Percentiles rank a stretch among this genome's conserved stretches.
Evolutionary conservation across 2,113 vertebrate species (phyloP).

Genomic region (Pheucticus melanocephalus): DNA sequence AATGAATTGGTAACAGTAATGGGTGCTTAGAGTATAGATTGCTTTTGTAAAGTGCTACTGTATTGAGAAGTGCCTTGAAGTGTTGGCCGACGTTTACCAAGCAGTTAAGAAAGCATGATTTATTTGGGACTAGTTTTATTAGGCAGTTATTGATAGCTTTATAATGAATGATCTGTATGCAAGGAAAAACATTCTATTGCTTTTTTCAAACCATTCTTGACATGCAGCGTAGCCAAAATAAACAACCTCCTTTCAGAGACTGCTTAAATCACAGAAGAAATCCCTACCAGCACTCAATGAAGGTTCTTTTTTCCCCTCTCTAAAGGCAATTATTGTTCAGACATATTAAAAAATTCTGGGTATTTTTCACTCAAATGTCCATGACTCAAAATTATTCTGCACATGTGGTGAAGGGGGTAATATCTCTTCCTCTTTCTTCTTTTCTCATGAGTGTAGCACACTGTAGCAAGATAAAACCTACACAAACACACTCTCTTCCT

Average conservation of each 20-base stretch:
- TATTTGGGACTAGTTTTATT: conserved; percentile 37
- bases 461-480: not conserved
- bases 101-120: conserved; percentile 15
- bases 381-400: not conserved
- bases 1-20: not conserved
- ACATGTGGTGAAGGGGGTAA: not conserved
- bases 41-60: not conserved
- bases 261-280: conserved; percentile 32
- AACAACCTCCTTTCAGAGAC: not conserved
- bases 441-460: not conserved
- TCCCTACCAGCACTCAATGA: not conserved
- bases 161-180: conserved; percentile 28
- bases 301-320: fast-evolving
- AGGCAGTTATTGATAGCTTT: conserved; percentile 23
- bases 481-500: not conserved
- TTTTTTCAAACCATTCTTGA: not conserved
- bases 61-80: conserved; percentile 30
- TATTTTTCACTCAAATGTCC: not conserved
- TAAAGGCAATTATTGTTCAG: not conserved
- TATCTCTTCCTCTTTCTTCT: not conserved
- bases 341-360: not conserved
- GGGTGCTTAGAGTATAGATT: not conserved
- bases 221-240: not conserved
- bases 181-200: not conserved
- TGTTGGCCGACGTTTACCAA: not conserved